Evolutionary conservation across 2,113 vertebrate species (phyloP).

Genomic region (Dromas ardeola): DNA sequence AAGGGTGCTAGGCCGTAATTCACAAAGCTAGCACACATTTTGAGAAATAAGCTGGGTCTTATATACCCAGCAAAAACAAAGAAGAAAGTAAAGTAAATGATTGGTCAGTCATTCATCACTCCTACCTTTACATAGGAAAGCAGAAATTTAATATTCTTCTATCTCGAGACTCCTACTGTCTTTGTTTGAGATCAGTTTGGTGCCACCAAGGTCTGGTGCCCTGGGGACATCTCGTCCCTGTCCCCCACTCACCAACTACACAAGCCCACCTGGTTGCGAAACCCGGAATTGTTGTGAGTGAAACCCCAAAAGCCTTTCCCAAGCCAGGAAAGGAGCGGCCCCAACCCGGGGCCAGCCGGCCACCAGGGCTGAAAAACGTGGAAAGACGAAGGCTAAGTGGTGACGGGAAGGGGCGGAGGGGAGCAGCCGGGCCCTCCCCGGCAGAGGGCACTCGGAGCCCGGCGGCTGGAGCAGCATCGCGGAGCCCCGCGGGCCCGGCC

Average conservation of each 20-base stretch:
- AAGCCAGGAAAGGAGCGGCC: background rate
- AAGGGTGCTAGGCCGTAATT: background rate
- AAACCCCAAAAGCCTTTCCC: background rate
- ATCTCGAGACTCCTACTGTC: background rate
- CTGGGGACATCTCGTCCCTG: background rate
- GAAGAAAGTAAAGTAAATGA: background rate
- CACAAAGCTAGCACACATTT: background rate
- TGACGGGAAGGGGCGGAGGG: no score
- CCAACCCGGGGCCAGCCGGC: no score
- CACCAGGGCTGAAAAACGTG: background rate
- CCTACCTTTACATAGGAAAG: background rate
- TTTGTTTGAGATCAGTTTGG: background rate
- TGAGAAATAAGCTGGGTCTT: background rate
- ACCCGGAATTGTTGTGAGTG: background rate
- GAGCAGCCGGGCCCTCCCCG: background rate
- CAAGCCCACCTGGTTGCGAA: background rate
- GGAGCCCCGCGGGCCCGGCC: no score
- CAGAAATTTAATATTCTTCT: background rate
- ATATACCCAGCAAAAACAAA: background rate
- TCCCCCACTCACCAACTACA: background rate
- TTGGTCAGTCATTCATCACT: background rate
- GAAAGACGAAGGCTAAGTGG: no score
- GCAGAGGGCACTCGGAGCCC: constrained; percentile 64
- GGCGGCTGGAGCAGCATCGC: background rate
- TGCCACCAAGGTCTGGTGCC: background rate